Base-by-base conservation (phyloP, 2,888 invertebrate genomes). In the Druceiella hillmani region DNA sequence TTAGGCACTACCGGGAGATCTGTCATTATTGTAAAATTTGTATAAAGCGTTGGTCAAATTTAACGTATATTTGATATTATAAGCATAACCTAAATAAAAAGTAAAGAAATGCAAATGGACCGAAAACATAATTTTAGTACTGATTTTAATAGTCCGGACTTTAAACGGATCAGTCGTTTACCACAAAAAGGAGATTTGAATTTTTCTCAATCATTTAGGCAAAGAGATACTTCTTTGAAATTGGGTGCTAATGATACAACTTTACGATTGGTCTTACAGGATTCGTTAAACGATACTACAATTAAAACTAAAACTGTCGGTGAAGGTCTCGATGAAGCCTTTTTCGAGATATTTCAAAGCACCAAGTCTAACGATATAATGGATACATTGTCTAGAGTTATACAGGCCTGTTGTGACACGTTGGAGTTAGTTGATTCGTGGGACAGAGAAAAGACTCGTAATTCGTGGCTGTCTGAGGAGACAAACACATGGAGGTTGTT, bases 401-500 rank as follows among this genome's bases (percentile, higher is more conserved):
- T 77, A 51, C 74, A 76, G 48, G 73, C 74, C 17, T 83, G 82
- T 55, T 67, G 74, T 14, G 79, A 80, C 52, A 76, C 78, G 3
- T 62, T 82, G 3, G 74, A 75, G 30, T 55, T 64, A 34, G 61
- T 70, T 2, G 70, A 70, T 41, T 65, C 71, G 6, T 71, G 70
- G 72, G 59, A 67, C 59, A 53, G 63, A 55, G 74, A 65, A 51
- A 75, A 62, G 44, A 55, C 57, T 11, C 63, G 69, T 37, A 71
- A 67, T 30, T 56, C 64, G 47, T 81, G 79, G 79, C 54, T 94
- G 22, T 81, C 84, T 44, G 81, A 84, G 52, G 95, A 95, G 58
- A 77, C 86, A 17, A 87, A 89, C 54, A 92, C 89, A 1, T 95
- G 94, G 94, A 78, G 87, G 49, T 70, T 95, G 14, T 56, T 94